Evolutionary conservation across 2,888 invertebrate species (phyloP), one percentile per base, ranked within the genome.

Genomic region (Pammene aurita): DNA sequence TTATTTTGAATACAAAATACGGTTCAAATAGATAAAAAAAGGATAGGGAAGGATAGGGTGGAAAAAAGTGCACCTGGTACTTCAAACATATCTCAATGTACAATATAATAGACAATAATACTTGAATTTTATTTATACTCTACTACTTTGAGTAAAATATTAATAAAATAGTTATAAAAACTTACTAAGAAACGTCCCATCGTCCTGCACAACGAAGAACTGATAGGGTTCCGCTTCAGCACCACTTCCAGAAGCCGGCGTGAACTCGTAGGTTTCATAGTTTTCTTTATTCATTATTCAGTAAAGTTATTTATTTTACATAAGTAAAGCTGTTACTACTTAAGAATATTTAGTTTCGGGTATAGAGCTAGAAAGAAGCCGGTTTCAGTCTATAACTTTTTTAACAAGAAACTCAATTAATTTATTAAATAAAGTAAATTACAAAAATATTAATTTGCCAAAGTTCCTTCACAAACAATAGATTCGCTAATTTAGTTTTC

Each of bases 141-240:
- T 2, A 26, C 26, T 26, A 26, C 26, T 26, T 26, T 26, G 26
- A 26, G 26, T 26, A 26, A n/a, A 18, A 48, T 26, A 48, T 42
- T 18, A 26, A 5, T 46, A 38, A 34, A 48, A 2, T 46, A 44
- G 16, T 38, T 35, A 57, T 7, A 18, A 54, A 38, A 18, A 69
- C 81, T 80, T 73, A 86, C 88, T 77, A 14, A 90, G 74, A 75
- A 88, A 84, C 48, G 88, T 85, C 13, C 87, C 88, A 80, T 90
- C 86, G 68, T 90, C 87, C 76, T 90, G 86, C 52, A 92, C 84
- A 11, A 92, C 86, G 72, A 87, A 85, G 74, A 87, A 85, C 67
- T 89, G 88, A 41, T 86, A 83, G 2, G 84, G 70, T 61, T 82
- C 82, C 46, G 78, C 66, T 71, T 83, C 84, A 41, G 72, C 66